Evolutionary conservation across 2,797 vertebrate species (phyloP), one percentile per base, ranked within the genome.

Genomic region (Zalophus californianus): DNA sequence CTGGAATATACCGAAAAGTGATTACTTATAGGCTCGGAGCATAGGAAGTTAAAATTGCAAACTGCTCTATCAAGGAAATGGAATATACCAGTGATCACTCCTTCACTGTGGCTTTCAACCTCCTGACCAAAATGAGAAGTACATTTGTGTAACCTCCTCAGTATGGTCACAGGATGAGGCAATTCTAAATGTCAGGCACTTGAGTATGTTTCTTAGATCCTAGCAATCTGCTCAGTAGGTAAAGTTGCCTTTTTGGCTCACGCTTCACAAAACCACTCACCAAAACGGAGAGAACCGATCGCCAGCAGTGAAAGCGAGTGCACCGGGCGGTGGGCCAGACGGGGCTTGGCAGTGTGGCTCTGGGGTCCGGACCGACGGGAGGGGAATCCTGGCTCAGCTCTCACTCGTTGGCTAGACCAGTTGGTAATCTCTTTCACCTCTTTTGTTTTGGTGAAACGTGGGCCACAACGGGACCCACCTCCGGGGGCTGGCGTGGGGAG

Each of bases 381-480:
- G 27, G 0, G 29, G 68, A n/a, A 25, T 21, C 56, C 70, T 32
- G 41, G 66, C 27, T 29, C 7, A 78, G 5, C 14, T 29, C 83
- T 68, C 21, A 18, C 6, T 2, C 2, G 35, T 12, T 75, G 54
- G n/a, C 16, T 21, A 64, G 84, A 44, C 29, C 9, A 21, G 77
- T 0, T 6, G 10, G 86, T 25, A 29, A 23, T 23, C 48, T 35
- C 54, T 23, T 20, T 20, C 56, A 48, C 14, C 21, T 44, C 62
- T 32, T 58, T 44, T 5, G 13, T 62, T 88, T 58, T 75, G 86
- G 73, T 2, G 73, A 94, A 35, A 87, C 20, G 2, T 0, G 32
- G 68, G 11, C 56, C 3, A 0, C 11, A 8, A 32, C 1, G n/a
- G 80, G 0, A 13, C 10, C 48, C 7, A 0, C 54, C 27, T 35